Evolutionary conservation across 2,888 invertebrate genomes (phyloP).

Genomic region (Phyllotreta striolata): DNA sequence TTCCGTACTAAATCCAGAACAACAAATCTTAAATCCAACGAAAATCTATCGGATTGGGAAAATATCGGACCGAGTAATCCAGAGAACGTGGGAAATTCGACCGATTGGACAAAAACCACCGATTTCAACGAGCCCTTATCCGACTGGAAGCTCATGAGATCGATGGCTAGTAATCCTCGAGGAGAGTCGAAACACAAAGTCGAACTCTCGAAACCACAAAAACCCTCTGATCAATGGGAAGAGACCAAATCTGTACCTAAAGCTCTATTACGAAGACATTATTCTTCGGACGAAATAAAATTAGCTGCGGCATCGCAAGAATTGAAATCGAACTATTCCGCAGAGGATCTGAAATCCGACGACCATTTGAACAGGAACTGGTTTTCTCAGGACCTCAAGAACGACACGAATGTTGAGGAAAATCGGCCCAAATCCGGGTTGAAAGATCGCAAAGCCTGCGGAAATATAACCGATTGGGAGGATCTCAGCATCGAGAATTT

Average conservation of each 20-base stretch:
- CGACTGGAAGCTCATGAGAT: conserved; percentile 8
- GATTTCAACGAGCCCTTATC: conserved; percentile 8
- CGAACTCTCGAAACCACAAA: not conserved
- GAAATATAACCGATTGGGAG: conserved; percentile 51
- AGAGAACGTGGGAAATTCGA: conserved; percentile 1
- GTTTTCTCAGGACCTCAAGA: conserved; percentile 13
- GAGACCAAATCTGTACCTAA: not conserved
- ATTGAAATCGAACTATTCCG: conserved; percentile 8
- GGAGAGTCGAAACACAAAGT: not conserved
- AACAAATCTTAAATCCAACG: conserved; percentile 45
- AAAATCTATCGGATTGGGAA: conserved; percentile 50
- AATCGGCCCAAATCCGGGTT: conserved; percentile 35
- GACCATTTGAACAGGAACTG: not conserved
- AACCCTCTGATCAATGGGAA: too few relatives aligned
- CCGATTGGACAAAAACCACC: conserved; percentile 12
- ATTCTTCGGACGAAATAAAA: conserved; percentile 6
- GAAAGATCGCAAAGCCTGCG: conserved; percentile 48
- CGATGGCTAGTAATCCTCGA: not conserved
- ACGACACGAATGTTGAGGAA: conserved; percentile 11
- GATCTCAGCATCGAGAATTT: conserved; percentile 57
- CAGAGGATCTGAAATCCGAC: not conserved
- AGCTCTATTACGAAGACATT: not conserved
- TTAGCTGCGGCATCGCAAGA: not conserved
- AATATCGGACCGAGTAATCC: conserved; percentile 45
- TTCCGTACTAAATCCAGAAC: conserved; percentile 52